Base-by-base conservation (phyloP, 2,888 invertebrate genomes). In the Lycophotia porphyrea region DNA sequence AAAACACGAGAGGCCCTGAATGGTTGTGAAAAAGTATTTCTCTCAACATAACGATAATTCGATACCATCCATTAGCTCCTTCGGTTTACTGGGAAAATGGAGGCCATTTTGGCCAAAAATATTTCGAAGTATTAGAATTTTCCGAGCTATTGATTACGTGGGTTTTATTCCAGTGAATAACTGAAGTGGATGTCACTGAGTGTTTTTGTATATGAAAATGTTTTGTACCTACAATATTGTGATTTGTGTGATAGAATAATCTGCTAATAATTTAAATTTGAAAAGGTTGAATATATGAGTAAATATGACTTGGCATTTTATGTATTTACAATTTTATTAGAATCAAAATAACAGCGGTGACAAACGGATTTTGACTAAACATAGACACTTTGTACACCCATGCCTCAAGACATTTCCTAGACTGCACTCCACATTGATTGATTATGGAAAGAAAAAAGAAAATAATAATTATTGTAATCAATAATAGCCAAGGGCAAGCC, bases 41-140 rank as follows among this genome's bases (percentile, higher is more conserved):
- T 27, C 42, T 58, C 36, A 39, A 34, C 31, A 15, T 31, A 58
- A 65, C 60, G 60, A 77, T 69, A 82, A 81, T 69, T 61, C 34
- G 64, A 82, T 77, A 77, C 68, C 55, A 34, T 42, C 78, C 73
- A 78, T 72, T 81, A 77, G 81, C 42, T 49, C 24, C 18, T 47
- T 49, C 74, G 49, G 58, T 64, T 63, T 47, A 4, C 24, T 27
- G 39, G 27, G 44, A 55, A 66, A 69, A 69, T 55, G 24, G 5
- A 47, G 39, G 60, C 24, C 24, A 61, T 76, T 81, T 76, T 52
- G 27, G 4, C 4, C 15, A 36, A 65, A 68, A 61, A 76, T 55
- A 42, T 81, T 69, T 69, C 8, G 24, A 24, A 27, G 52, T 61
- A 66, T 55, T 34, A 44, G 34, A 61, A 81, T 66, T 81, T 76